Conservation (phyloP, 2,797 vertebrate species). For the Scyliorhinus canicula region DNA sequence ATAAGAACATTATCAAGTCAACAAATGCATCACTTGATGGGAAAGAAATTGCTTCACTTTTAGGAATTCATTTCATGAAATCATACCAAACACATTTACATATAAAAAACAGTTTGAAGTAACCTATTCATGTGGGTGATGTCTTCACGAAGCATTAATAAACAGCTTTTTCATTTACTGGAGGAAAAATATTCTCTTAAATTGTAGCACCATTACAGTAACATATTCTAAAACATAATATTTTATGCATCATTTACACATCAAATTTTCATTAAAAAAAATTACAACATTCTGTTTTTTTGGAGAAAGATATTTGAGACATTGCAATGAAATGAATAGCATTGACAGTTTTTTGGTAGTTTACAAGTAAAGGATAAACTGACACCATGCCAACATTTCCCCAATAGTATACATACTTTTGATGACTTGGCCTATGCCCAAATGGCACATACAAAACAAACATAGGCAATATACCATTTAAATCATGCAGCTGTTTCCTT, state of each 20-base stretch:
- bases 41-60: background rate
- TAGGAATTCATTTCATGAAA: background rate
- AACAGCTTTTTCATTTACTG: background rate
- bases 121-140: background rate
- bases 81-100: background rate
- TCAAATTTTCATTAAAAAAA: no score
- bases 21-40: background rate
- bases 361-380: background rate
- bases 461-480: slow-evolving; percentile 25
- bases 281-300: background rate
- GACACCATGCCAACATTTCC: background rate
- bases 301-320: background rate
- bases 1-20: background rate
- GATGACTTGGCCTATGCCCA: background rate
- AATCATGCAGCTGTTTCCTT: slow-evolving; percentile 17
- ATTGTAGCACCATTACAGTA: background rate
- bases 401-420: background rate
- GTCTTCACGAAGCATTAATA: background rate
- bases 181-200: background rate
- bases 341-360: background rate
- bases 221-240: background rate
- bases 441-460: slow-evolving; percentile 1
- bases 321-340: background rate
- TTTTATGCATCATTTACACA: background rate
- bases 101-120: background rate